These are phyloP conservation scores for Branchipolynoe longqiensis DNA, from an alignment of 2,888 invertebrate species.

Conservation along the genomic window DNA sequence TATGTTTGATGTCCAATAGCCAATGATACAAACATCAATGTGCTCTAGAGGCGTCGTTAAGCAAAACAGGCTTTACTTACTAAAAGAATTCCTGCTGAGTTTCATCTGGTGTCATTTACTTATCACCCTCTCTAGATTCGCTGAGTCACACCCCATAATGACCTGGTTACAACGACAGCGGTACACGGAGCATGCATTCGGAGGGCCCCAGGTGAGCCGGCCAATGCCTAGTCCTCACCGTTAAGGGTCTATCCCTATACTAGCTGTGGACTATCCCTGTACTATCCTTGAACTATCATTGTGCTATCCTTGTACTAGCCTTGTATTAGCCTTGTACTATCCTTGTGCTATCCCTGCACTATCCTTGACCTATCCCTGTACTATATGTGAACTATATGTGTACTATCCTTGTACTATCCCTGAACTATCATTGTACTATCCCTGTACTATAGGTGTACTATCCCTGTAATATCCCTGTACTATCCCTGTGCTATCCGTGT, in stretches of 20 bases:
- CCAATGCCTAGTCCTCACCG: too few relatives aligned
- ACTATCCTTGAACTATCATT: not conserved
- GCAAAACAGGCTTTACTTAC: too few relatives aligned
- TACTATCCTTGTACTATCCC: not conserved
- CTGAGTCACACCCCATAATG: conserved; percentile 63
- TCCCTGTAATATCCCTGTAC: not conserved
- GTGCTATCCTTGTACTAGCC: not conserved
- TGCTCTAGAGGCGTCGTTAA: too few relatives aligned
- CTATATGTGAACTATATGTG: not conserved
- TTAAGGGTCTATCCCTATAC: not conserved
- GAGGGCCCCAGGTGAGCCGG: conserved; percentile 63
- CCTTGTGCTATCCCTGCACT: too few relatives aligned
- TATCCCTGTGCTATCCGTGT: not conserved
- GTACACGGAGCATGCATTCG: conserved; percentile 61
- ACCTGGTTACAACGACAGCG: conserved; percentile 65
- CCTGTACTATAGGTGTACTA: not conserved
- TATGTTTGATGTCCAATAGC: too few relatives aligned
- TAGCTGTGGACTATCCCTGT: not conserved
- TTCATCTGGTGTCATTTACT: not conserved
- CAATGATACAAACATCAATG: too few relatives aligned
- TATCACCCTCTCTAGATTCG: conserved; percentile 14
- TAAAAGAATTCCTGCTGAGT: too few relatives aligned
- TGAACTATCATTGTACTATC: not conserved
- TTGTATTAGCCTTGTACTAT: not conserved
- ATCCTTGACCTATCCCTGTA: too few relatives aligned